Conservation (phyloP, 2,113 vertebrate genomes). For the Lycocorax pyrrhopterus region DNA sequence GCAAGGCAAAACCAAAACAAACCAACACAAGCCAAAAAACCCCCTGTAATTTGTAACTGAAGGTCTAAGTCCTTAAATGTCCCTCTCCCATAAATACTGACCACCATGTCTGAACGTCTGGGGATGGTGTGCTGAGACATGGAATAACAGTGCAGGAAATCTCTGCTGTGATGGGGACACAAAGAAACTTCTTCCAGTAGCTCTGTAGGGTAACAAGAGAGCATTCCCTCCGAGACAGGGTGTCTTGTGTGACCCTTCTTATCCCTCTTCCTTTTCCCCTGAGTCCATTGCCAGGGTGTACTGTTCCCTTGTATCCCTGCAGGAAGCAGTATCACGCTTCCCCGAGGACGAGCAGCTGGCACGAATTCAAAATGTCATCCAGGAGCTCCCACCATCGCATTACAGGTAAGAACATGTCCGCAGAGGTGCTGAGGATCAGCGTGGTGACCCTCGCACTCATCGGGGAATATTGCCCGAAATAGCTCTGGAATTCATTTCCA, state of each 20-base stretch:
- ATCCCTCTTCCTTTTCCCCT: neutral
- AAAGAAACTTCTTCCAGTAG: neutral
- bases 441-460: neutral
- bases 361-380: constrained; percentile 86
- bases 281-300: neutral
- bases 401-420: constrained; percentile 80
- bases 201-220: neutral
- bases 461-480: neutral
- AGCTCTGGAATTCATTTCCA: neutral
- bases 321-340: constrained; percentile 82
- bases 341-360: constrained; percentile 84
- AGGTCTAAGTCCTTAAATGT: neutral
- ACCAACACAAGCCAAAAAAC: neutral
- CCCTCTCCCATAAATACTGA: neutral
- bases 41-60: neutral
- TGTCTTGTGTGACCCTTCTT: neutral
- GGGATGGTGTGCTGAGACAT: neutral
- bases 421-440: neutral
- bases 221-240: neutral
- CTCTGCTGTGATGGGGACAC: neutral
- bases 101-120: neutral
- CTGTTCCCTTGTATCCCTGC: neutral
- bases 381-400: constrained; percentile 88
- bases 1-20: neutral
- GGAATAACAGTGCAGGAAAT: neutral